Evolutionary conservation across 92 coral and sea anemone genomes (phyloP).

Genomic region (Montipora capitata): DNA sequence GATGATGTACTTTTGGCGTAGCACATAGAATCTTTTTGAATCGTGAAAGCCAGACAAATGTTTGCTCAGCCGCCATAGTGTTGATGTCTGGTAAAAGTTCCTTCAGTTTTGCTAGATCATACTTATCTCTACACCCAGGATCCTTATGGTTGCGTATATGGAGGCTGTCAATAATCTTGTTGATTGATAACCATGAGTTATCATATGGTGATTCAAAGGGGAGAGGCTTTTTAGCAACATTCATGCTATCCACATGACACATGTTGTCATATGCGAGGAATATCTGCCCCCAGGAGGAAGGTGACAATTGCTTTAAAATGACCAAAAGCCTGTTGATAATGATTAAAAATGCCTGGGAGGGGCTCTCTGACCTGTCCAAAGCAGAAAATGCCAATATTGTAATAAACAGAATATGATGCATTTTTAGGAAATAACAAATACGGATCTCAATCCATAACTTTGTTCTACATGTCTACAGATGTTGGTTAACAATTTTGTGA

Average conservation of each 20-base stretch:
- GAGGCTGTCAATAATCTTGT: slow-evolving; percentile 58
- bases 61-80: slow-evolving; percentile 69
- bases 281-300: slow-evolving; percentile 27
- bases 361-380: slow-evolving; percentile 42
- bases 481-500: too few species aligned
- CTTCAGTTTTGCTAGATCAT: slow-evolving; percentile 24
- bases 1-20: slow-evolving; percentile 72
- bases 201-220: slow-evolving; percentile 7
- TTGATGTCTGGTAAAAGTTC: slow-evolving; percentile 36
- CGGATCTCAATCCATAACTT: too few species aligned
- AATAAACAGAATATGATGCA: too few species aligned
- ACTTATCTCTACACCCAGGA: slow-evolving; percentile 30
- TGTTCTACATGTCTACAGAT: too few species aligned
- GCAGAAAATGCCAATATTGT: too few species aligned
- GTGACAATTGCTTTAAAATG: neutral
- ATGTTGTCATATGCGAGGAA: slow-evolving; percentile 54
- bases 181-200: slow-evolving; percentile 17
- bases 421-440: too few species aligned
- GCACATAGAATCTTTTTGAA: slow-evolving; percentile 71
- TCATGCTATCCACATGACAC: slow-evolving; percentile 32
- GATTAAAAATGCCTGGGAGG: slow-evolving; percentile 52
- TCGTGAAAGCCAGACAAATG: slow-evolving; percentile 62
- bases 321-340: slow-evolving; percentile 32
- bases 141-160: slow-evolving; percentile 62
- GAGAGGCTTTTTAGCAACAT: slow-evolving; percentile 17